Conservation (phyloP, 2,797 vertebrate genomes). For the Hemibagrus guttatus region DNA sequence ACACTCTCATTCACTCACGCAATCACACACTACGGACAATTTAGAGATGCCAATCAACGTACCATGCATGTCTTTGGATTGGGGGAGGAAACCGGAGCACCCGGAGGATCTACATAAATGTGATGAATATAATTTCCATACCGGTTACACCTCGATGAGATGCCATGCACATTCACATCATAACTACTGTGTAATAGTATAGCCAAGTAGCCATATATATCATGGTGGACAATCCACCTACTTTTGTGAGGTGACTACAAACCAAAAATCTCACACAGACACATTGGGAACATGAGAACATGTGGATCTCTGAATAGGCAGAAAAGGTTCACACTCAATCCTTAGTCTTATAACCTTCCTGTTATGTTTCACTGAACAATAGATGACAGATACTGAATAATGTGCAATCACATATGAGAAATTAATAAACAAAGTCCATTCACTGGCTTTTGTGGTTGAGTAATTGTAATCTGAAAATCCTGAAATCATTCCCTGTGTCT, state of each 20-base stretch:
- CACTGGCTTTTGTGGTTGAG: not conserved
- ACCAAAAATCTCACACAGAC: not conserved
- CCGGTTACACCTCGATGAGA: too few species aligned
- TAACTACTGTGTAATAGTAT: not conserved
- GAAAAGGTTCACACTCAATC: slow-evolving; percentile 12
- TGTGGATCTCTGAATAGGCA: not conserved
- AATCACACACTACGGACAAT: too few species aligned
- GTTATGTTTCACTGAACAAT: not conserved
- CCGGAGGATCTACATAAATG: too few species aligned
- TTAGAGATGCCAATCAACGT: too few species aligned
- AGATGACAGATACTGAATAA: not conserved
- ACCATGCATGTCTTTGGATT: too few species aligned
- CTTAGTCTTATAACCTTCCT: not conserved
- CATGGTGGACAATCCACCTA: not conserved
- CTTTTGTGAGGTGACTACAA: not conserved
- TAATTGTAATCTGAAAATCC: not conserved
- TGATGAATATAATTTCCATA: too few species aligned
- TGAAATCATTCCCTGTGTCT: not conserved
- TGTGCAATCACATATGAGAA: not conserved
- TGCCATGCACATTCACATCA: not conserved
- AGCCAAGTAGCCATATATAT: not conserved
- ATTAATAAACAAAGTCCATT: not conserved
- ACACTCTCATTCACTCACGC: too few species aligned
- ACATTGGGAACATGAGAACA: not conserved
- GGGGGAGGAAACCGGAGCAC: too few species aligned